Conservation (phyloP, 2,113 vertebrate species). For the Heptranchias perlo region DNA sequence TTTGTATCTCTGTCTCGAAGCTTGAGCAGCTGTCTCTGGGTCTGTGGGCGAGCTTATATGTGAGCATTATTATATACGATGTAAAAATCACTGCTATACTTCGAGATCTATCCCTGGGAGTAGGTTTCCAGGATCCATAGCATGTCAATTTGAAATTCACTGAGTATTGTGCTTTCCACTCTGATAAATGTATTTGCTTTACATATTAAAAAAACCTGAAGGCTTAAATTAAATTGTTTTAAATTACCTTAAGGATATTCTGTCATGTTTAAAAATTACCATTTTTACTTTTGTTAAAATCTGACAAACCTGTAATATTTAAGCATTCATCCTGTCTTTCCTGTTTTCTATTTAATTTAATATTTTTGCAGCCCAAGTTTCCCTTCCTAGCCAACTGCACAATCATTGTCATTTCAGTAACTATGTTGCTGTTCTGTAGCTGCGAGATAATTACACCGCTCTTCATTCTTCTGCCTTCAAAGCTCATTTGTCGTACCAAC, state of each 20-base stretch:
- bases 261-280: not conserved
- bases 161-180: not conserved
- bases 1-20: not conserved
- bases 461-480: not conserved
- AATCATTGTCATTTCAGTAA: not conserved
- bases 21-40: not conserved
- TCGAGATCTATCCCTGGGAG: not conserved
- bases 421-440: not conserved
- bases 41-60: not conserved
- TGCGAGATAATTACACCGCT: not conserved
- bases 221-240: not conserved
- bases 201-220: not conserved
- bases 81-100: not conserved
- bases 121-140: not conserved
- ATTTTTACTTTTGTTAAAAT: not conserved
- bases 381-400: not conserved
- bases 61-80: not conserved
- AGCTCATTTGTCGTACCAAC: not conserved
- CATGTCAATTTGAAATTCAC: not conserved
- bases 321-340: not conserved
- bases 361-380: not conserved
- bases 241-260: not conserved
- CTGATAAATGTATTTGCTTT: not conserved
- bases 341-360: not conserved
- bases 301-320: not conserved